Base-by-base conservation (phyloP, 2,113 vertebrate species). In the Cisticola juncidis region DNA sequence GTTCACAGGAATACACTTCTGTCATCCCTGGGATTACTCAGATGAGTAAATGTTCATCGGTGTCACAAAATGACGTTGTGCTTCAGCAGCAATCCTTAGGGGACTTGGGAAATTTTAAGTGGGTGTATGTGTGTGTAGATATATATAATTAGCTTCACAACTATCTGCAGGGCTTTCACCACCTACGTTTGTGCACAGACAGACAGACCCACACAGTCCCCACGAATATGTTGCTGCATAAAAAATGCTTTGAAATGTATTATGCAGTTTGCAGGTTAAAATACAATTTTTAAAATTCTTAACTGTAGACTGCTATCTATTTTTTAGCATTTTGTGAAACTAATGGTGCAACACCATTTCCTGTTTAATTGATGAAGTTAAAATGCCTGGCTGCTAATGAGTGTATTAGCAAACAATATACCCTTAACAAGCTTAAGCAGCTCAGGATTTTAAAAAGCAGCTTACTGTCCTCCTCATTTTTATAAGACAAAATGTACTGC, bases 371-470 rank as follows among this genome's bases (percentile, higher is more conserved):
- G 98, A 98, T 97, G 96, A 97, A 97, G 96, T 98, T 97, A 97
- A 97, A 97, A 97, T 98, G 97, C 96, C 97, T 97, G 95, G 90
- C 95, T 98, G 96, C 96, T 98, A 98, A 98, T 98, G 97, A 98
- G 96, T 97, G 60, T 97, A 97, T 98, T 98, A 98, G 97, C 96
- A 97, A 98, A 98, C 96, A 98, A 96, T 98, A 96, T 98, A 94
- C 95, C 94, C 93, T 97, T 96, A 97, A 97, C 95, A 96, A 95
- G 97, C 97, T 98, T 98, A 98, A 98, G 97, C 95, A 97, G 97
- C 97, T 97, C 96, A 96, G 97, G 94, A 95, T 97, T 97, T 98
- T 97, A 81, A 90, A 98, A 98, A 97, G 97, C 92, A 97, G 96
- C 88, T 96, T 97, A 97, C 91, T 95, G 89, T 96, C 96, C 96